Evolutionary conservation across 2,888 invertebrate genomes (phyloP).

Genomic region (Bellardia bayeri): DNA sequence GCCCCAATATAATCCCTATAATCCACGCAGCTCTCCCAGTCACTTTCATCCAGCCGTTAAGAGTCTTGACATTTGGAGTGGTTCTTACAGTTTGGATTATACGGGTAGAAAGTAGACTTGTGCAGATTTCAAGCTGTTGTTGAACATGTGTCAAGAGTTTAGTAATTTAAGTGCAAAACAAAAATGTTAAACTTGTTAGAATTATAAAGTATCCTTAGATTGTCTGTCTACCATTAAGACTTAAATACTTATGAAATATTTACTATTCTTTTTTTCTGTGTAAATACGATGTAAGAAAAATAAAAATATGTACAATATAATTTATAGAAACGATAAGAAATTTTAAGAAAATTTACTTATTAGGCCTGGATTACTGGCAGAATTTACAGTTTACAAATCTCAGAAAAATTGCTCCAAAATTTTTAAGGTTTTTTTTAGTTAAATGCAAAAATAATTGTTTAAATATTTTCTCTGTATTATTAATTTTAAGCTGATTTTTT

Average conservation of each 20-base stretch:
- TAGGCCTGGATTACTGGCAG: too few species aligned
- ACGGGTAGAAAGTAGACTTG: slow-evolving; percentile 85
- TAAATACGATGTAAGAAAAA: slow-evolving; percentile 15
- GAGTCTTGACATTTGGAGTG: slow-evolving; percentile 89
- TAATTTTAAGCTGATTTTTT: too few species aligned
- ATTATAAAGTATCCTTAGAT: slow-evolving; percentile 30
- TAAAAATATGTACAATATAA: not conserved
- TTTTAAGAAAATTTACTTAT: too few species aligned
- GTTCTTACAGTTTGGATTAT: slow-evolving; percentile 92
- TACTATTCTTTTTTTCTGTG: not conserved
- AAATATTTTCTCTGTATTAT: too few species aligned
- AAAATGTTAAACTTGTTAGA: slow-evolving; percentile 15
- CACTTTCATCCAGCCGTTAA: slow-evolving; percentile 90
- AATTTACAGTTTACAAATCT: too few species aligned
- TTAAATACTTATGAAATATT: not conserved
- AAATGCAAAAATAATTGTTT: not conserved
- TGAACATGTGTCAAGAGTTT: slow-evolving; percentile 55
- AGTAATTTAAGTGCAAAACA: slow-evolving; percentile 52
- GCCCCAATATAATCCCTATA: slow-evolving; percentile 81
- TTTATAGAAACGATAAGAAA: not conserved
- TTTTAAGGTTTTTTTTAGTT: not conserved
- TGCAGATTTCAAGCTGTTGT: slow-evolving; percentile 22
- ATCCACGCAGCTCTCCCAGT: slow-evolving; percentile 85
- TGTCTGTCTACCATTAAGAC: slow-evolving; percentile 38
- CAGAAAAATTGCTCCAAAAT: too few species aligned